Conservation (phyloP, 2,113 vertebrate species). For the Dipodomys ordii region DNA sequence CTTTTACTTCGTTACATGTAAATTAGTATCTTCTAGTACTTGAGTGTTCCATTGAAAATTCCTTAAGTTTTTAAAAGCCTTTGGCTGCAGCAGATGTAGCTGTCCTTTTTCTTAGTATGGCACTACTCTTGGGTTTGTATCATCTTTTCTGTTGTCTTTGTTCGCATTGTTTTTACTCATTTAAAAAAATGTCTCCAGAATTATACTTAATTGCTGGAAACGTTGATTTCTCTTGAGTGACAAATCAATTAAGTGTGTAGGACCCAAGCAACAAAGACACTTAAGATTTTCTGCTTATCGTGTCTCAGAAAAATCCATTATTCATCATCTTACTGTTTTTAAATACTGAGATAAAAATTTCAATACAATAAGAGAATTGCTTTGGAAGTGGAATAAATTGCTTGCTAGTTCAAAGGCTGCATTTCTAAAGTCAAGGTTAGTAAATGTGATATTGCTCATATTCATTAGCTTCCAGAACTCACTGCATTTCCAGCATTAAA, state of each 20-base stretch:
- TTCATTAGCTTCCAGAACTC: conserved; percentile 74
- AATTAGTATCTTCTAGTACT: background rate
- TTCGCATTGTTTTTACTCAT: conserved; percentile 87
- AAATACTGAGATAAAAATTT: conserved; percentile 88
- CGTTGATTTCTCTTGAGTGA: conserved; percentile 86
- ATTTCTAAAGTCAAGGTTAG: conserved; percentile 82
- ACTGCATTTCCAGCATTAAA: conserved; percentile 56
- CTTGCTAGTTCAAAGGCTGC: conserved; percentile 84
- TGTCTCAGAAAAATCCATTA: conserved; percentile 90
- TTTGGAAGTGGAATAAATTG: conserved; percentile 88
- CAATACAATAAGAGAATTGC: conserved; percentile 89
- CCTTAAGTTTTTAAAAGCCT: conserved; percentile 63
- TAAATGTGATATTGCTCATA: conserved; percentile 70
- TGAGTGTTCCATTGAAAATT: conserved; percentile 68
- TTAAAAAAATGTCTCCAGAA: conserved; percentile 85
- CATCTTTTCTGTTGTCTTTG: conserved; percentile 83
- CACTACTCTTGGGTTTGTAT: conserved; percentile 80
- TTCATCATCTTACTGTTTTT: conserved; percentile 90
- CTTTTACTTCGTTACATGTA: conserved; percentile 34
- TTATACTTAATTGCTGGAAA: conserved; percentile 88
- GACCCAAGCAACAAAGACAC: conserved; percentile 87
- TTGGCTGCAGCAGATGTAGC: conserved; percentile 64
- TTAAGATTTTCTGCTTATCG: conserved; percentile 85
- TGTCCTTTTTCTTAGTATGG: conserved; percentile 66
- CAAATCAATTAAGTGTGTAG: conserved; percentile 88